Conservation (phyloP, 2,888 invertebrate species). For the Philhelius pedissequus region DNA sequence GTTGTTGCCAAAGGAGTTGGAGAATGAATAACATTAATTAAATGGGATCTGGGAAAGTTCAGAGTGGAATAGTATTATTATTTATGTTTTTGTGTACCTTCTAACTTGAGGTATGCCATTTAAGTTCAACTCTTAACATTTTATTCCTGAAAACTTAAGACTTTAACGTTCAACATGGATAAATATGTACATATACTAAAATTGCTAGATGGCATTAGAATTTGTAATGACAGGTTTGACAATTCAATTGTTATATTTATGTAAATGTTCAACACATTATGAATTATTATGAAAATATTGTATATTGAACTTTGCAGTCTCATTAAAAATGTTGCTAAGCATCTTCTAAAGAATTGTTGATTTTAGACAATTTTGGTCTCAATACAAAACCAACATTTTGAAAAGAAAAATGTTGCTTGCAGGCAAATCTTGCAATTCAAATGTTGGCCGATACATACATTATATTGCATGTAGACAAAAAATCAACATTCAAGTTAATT, state of each 20-base stretch:
- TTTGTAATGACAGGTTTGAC: not conserved
- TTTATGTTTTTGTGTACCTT: not conserved
- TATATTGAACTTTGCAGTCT: too few relatives aligned
- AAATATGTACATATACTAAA: too few relatives aligned
- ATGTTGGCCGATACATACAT: too few relatives aligned
- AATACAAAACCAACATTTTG: too few relatives aligned
- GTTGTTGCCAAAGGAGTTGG: not conserved
- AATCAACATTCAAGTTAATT: too few relatives aligned
- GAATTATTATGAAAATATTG: too few relatives aligned
- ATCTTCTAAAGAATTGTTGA: conserved; percentile 9
- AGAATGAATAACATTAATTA: conserved; percentile 57
- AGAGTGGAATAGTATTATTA: conserved; percentile 2
- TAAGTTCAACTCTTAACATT: not conserved
- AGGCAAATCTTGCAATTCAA: not conserved
- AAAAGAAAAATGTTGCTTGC: too few relatives aligned
- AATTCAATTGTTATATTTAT: not conserved
- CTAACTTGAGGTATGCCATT: not conserved
- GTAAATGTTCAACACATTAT: too few relatives aligned
- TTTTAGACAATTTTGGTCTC: too few relatives aligned
- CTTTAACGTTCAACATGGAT: not conserved
- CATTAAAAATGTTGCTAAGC: not conserved
- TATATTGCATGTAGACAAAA: too few relatives aligned
- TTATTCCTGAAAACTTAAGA: not conserved
- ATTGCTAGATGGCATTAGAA: not conserved
- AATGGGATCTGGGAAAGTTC: conserved; percentile 27